Conservation (phyloP, 2,797 vertebrate genomes). For the Argyrosomus regius region DNA sequence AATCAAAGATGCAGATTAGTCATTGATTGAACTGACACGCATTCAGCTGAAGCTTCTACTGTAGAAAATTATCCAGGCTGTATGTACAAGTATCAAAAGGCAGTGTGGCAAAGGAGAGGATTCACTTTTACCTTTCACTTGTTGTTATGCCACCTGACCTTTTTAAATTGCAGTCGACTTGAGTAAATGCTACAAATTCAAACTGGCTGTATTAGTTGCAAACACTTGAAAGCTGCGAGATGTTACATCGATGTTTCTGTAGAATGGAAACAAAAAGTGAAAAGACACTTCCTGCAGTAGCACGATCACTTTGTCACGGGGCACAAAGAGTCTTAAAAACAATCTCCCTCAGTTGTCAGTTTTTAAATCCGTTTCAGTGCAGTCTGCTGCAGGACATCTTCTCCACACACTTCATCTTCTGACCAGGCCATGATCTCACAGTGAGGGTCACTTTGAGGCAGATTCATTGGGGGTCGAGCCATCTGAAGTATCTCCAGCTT, state of each 20-base stretch:
- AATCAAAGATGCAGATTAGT: constrained; percentile 26
- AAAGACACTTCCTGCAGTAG: constrained; percentile 29
- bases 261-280: constrained; percentile 38
- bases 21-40: background rate
- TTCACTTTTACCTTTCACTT: background rate
- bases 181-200: constrained; percentile 59
- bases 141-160: background rate
- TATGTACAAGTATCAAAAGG: constrained; percentile 31
- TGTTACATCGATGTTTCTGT: constrained; percentile 40
- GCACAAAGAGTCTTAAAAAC: constrained; percentile 11
- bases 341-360: background rate
- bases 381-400: constrained; percentile 1
- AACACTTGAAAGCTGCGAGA: constrained; percentile 21
- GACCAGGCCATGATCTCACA: background rate
- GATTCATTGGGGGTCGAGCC: constrained; percentile 77
- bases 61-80: constrained; percentile 51
- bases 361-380: background rate
- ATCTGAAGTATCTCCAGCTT: constrained; percentile 81
- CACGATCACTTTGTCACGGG: background rate
- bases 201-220: background rate
- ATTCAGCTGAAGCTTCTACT: constrained; percentile 16
- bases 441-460: constrained; percentile 87
- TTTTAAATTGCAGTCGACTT: constrained; percentile 20
- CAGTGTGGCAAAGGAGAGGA: background rate
- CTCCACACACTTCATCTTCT: constrained; percentile 7